Conservation (phyloP, 2,888 invertebrate species). For the Drosophila infuscata region DNA sequence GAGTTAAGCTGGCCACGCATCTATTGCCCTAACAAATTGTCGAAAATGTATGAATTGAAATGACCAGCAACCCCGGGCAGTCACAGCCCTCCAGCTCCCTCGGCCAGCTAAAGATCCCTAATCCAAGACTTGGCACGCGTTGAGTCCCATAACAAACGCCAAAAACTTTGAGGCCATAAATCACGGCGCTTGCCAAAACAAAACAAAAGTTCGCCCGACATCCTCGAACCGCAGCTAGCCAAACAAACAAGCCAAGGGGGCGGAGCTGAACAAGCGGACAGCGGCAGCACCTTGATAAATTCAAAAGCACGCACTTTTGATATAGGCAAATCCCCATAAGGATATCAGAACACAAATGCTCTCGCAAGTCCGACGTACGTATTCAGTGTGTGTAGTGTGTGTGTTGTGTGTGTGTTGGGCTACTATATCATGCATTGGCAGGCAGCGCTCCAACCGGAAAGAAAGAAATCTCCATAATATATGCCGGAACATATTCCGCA, state of each 20-base stretch:
- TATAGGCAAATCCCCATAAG: constrained; percentile 71
- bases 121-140: constrained; percentile 74
- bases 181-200: constrained; percentile 83
- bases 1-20: constrained; percentile 53
- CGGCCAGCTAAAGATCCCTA: constrained; percentile 39
- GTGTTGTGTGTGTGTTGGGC: constrained; percentile 9
- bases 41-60: constrained; percentile 51
- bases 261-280: constrained; percentile 23
- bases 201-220: constrained; percentile 46
- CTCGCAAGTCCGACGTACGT: constrained; percentile 9
- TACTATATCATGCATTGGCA: constrained; percentile 78
- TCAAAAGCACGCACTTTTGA: constrained; percentile 82
- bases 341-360: constrained; percentile 56
- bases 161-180: constrained; percentile 82
- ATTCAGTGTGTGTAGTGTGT: constrained; percentile 8
- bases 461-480: constrained; percentile 84
- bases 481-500: constrained; percentile 85
- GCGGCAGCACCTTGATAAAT: constrained; percentile 74
- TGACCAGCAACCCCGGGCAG: constrained; percentile 42
- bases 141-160: constrained; percentile 61
- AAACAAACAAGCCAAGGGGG: constrained; percentile 57
- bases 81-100: neutral
- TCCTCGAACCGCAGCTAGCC: constrained; percentile 65
- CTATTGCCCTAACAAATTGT: constrained; percentile 67
- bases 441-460: constrained; percentile 55